A percentile compares a stretch with the other conserved stretches of the same genome.
These are phyloP conservation scores for Drosophila jambulina DNA, from an alignment of 1,140 invertebrate genomes.

Conservation along the genomic window DNA sequence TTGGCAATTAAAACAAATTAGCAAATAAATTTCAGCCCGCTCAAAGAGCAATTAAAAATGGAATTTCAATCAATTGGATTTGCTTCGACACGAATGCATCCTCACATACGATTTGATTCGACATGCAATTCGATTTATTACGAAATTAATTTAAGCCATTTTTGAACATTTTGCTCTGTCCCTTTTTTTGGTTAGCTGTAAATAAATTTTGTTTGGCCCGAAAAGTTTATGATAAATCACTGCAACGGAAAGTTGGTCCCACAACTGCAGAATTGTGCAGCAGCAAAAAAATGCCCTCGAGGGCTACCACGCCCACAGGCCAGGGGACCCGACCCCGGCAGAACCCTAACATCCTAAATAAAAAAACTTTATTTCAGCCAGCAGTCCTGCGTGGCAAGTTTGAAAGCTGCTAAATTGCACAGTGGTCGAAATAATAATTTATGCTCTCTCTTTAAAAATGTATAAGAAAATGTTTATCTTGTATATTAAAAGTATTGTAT, in stretches of 20 bases:
- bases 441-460: too few relatives aligned
- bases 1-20: slow-evolving; percentile 49
- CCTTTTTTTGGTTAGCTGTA: slow-evolving; percentile 6
- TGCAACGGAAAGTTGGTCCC: slow-evolving; percentile 54
- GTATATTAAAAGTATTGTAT: too few relatives aligned
- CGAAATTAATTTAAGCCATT: slow-evolving; percentile 38
- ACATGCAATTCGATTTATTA: slow-evolving; percentile 33
- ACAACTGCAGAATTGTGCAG: slow-evolving; percentile 31
- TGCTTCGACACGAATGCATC: background rate
- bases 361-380: slow-evolving; percentile 49
- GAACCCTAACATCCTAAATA: slow-evolving; percentile 34
- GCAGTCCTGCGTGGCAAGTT: slow-evolving; percentile 41
- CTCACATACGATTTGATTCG: slow-evolving; percentile 9
- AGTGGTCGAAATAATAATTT: slow-evolving; percentile 23
- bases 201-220: slow-evolving; percentile 50
- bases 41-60: slow-evolving; percentile 41
- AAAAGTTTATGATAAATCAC: slow-evolving; percentile 63
- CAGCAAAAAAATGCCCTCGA: slow-evolving; percentile 27
- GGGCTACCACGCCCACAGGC: slow-evolving; percentile 27
- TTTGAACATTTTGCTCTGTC: slow-evolving; percentile 16
- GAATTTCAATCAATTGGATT: slow-evolving; percentile 32
- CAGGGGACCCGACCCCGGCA: background rate
- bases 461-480: too few relatives aligned
- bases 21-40: slow-evolving; percentile 30
- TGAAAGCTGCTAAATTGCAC: slow-evolving; percentile 53